phyloP scores from a whole-genome alignment of 2,797 vertebrate species.

The Podarcis siculus region DNA sequence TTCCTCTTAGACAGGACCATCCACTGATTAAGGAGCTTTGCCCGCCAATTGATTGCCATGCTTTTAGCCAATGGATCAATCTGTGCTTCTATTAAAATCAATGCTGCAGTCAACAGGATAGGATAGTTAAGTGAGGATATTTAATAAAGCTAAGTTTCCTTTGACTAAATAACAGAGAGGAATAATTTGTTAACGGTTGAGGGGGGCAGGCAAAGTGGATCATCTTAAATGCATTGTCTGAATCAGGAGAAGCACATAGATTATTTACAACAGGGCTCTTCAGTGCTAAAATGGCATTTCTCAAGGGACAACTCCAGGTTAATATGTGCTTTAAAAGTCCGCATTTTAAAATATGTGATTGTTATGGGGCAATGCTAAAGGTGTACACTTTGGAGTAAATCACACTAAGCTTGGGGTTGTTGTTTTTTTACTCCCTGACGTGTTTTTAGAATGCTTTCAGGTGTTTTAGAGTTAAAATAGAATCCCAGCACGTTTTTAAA shows the following conservation, averaged over 20 bases:
- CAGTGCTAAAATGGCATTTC: background rate
- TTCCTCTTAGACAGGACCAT: slow-evolving; percentile 8
- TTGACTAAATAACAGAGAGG: background rate
- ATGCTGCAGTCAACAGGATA: background rate
- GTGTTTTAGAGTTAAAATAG: background rate
- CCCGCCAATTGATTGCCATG: slow-evolving; percentile 23
- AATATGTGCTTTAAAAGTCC: background rate
- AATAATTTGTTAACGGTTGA: background rate
- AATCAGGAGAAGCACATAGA: background rate
- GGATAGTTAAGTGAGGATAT: slow-evolving; percentile 11
- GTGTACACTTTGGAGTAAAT: background rate
- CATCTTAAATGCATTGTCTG: background rate
- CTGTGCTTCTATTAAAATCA: slow-evolving; percentile 17
- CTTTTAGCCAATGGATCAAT: slow-evolving; percentile 36
- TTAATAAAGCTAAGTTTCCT: slow-evolving; percentile 22
- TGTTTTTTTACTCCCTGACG: no score
- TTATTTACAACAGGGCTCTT: background rate
- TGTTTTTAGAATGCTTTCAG: background rate
- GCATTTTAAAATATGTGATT: background rate
- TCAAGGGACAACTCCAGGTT: background rate
- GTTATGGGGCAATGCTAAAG: background rate
- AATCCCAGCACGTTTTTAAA: background rate
- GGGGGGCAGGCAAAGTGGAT: background rate
- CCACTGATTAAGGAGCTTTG: slow-evolving; percentile 29
- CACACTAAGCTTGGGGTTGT: background rate